Conservation (phyloP, 64 coral and sea anemone species). For the Hydrozoanthus tunicans region DNA sequence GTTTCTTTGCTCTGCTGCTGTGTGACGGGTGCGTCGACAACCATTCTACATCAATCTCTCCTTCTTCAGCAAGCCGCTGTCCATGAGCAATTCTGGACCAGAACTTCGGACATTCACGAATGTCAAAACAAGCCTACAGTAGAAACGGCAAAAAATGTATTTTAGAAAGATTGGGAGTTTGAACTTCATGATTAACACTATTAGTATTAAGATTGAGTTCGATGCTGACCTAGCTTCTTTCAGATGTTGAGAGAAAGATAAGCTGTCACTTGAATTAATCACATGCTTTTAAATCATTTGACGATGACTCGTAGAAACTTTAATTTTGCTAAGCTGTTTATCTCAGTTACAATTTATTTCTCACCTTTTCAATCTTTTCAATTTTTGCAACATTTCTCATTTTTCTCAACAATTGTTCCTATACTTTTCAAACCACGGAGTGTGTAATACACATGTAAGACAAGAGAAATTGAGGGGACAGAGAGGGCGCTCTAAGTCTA, state of each 20-base stretch:
- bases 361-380: too few relatives aligned
- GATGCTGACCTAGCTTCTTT: too few relatives aligned
- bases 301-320: not conserved
- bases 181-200: too few relatives aligned
- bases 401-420: too few relatives aligned
- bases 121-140: constrained; percentile 69
- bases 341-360: not conserved
- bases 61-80: not conserved
- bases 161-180: too few relatives aligned
- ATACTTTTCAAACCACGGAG: too few relatives aligned
- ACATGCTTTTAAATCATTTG: not conserved
- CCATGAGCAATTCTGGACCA: constrained; percentile 52
- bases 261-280: not conserved
- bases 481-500: too few relatives aligned
- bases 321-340: not conserved
- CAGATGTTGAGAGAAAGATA: too few relatives aligned
- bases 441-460: too few relatives aligned
- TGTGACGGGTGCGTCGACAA: constrained; percentile 75
- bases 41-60: constrained; percentile 48
- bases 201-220: too few relatives aligned
- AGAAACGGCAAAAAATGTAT: not conserved
- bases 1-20: constrained; percentile 62
- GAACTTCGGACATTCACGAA: constrained; percentile 69
- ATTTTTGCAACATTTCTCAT: too few relatives aligned
- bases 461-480: too few relatives aligned